A percentile compares a stretch with the other conserved stretches of the same genome.
These are phyloP conservation scores for Trilocha varians DNA, from an alignment of 2,888 invertebrate species.

Conservation along the genomic window DNA sequence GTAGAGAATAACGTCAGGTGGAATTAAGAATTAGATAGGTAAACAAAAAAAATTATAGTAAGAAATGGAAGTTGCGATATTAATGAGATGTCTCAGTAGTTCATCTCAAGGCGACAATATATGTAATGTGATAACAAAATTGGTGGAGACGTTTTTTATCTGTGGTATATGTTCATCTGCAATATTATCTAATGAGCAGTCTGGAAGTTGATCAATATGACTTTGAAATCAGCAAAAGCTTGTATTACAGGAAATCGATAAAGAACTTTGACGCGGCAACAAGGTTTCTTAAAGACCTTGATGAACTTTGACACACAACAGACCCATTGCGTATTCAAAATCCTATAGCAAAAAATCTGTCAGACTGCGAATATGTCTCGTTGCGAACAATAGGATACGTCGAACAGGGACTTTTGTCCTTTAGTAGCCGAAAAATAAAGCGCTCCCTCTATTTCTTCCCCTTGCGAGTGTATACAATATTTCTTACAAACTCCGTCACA, in stretches of 20 bases:
- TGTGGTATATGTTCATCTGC: no score
- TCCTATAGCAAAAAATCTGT: conserved; percentile 18
- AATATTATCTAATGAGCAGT: no score
- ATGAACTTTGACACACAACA: conserved; percentile 55
- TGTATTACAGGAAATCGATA: background rate
- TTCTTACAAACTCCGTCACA: conserved; percentile 51
- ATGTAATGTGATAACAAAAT: no score
- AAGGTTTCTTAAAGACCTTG: conserved; percentile 22
- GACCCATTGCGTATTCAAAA: conserved; percentile 39
- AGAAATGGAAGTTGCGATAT: no score
- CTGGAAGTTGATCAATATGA: no score
- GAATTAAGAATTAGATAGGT: no score
- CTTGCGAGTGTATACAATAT: conserved; percentile 49
- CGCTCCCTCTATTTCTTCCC: conserved; percentile 51
- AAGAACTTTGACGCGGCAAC: background rate
- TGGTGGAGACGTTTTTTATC: no score
- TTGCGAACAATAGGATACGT: conserved; percentile 38
- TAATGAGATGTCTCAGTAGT: no score
- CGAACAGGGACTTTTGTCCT: conserved; percentile 25
- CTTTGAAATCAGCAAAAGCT: no score
- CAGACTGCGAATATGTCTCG: conserved; percentile 47
- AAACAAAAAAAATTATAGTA: no score
- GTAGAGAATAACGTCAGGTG: no score
- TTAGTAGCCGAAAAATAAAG: conserved; percentile 33
- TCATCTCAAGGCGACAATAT: no score